Percentiles rank a stretch among this genome's conserved stretches.
These are phyloP conservation scores for Chinchilla lanigera DNA, from an alignment of 2,113 vertebrate genomes.

Conservation along the genomic window DNA sequence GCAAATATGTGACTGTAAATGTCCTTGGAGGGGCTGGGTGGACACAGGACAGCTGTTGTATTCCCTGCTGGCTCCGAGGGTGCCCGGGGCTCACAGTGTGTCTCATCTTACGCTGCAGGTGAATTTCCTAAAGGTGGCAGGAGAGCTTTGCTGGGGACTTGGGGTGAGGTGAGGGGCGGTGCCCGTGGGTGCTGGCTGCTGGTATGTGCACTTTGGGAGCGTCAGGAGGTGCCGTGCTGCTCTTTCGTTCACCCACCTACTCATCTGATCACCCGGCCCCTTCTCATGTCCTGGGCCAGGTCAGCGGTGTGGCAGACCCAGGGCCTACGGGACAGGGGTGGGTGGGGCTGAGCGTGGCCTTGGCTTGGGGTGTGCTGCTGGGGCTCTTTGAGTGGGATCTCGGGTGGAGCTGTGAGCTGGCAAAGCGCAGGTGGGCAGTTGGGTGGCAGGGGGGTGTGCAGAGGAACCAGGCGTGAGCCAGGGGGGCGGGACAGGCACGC, in stretches of 20 bases:
- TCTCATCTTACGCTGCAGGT: neutral
- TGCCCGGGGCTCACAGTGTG: fast-evolving
- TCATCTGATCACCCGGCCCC: neutral
- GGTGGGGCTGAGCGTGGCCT: too few species aligned
- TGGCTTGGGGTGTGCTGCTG: neutral
- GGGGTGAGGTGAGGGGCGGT: neutral
- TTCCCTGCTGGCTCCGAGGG: neutral
- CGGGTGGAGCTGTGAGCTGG: neutral
- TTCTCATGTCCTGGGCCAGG: neutral
- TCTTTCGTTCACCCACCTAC: neutral
- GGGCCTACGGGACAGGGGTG: neutral
- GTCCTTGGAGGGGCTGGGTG: constrained; percentile 34
- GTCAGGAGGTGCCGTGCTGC: neutral
- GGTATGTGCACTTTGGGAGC: neutral
- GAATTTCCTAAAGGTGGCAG: neutral
- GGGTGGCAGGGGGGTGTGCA: neutral
- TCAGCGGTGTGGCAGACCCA: neutral
- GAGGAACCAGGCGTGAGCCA: neutral
- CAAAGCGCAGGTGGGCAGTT: neutral
- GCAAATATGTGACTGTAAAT: neutral
- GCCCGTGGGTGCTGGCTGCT: neutral
- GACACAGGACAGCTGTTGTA: neutral
- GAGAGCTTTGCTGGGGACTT: neutral
- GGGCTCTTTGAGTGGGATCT: neutral
- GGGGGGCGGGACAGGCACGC: neutral